A percentile compares a stretch with the other conserved stretches of the same genome.
Evolutionary conservation across 2,113 vertebrate genomes (phyloP).

Genomic region (Ifrita kowaldi): DNA sequence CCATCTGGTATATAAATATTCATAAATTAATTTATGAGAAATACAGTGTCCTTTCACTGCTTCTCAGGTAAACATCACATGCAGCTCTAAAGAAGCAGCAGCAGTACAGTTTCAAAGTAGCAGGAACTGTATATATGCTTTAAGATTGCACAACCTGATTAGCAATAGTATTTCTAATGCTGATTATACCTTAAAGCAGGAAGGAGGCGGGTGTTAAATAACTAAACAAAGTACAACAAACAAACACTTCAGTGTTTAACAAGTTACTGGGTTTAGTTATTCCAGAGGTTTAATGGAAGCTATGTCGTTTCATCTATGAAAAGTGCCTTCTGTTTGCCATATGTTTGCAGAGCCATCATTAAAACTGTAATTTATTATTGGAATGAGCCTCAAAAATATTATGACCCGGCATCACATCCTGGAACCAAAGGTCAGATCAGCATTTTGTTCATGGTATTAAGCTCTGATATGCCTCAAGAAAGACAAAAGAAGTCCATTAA

Average conservation of each 20-base stretch:
- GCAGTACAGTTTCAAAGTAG: neutral
- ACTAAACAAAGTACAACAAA: constrained; percentile 46
- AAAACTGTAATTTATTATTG: constrained; percentile 50
- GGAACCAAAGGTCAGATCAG: constrained; percentile 33
- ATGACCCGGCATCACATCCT: neutral
- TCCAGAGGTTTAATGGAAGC: constrained; percentile 34
- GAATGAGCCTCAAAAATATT: constrained; percentile 40
- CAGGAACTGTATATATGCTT: neutral
- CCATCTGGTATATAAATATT: constrained; percentile 30
- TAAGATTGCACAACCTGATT: neutral
- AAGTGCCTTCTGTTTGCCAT: constrained; percentile 36
- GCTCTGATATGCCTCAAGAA: neutral
- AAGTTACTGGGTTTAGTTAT: neutral
- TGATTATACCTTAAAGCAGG: constrained; percentile 20
- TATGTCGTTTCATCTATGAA: constrained; percentile 36
- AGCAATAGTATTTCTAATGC: neutral
- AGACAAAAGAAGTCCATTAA: constrained; percentile 51
- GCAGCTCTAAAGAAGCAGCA: neutral
- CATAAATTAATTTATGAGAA: neutral
- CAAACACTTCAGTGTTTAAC: neutral
- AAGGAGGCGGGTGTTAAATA: constrained; percentile 46
- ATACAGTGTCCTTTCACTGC: neutral
- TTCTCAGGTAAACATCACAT: neutral
- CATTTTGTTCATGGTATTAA: constrained; percentile 29
- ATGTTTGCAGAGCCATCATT: constrained; percentile 43